Evolutionary conservation across 2,113 vertebrate genomes (phyloP), one percentile per base, ranked within the genome.

Genomic region (Leptodactylus fuscus): DNA sequence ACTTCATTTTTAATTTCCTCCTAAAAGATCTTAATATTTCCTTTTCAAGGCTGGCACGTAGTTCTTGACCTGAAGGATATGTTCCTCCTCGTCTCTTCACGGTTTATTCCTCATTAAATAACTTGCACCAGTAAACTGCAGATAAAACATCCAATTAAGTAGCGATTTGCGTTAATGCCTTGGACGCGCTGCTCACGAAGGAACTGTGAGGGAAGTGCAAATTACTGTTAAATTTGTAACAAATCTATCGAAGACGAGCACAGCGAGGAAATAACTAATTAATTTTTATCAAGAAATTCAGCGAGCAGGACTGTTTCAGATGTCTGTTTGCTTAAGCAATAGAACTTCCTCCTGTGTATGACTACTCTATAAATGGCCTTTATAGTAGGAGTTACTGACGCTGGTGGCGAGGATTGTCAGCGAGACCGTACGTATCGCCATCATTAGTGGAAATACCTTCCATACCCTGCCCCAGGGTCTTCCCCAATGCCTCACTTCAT

Each of bases 141-240:
- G 84, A 86, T 86, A 86, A 86, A 86, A 86, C 76, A 86, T 86
- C 84, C 84, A 86, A 86, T 86, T 86, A 86, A 86, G 84, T 58
- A 86, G 77, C 84, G 84, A 86, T 86, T 86, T 86, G 84, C 84
- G 77, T 86, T 86, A 86, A 86, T 86, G 84, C 84, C 65, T 81
- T 55, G 51, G 65, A 71, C 77, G 84, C 76, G 65, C 76, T 34
- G 84, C 65, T 86, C 84, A 71, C 49, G 77, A 81, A 73, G 74
- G 38, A 86, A 86, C 84, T 58, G 76, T 73, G 77, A 71, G 84
- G 49, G 76, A 81, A 86, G 84, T 81, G 84, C 77, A 86, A 86
- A 86, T 86, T 86, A 81, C 84, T 86, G 84, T 86, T 86, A 86
- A 80, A 86, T 86, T 86, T 86, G 76, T 86, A 86, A 86, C 84